Base-by-base conservation (phyloP, 1,140 invertebrate genomes). In the Parasteatoda tepidariorum region DNA sequence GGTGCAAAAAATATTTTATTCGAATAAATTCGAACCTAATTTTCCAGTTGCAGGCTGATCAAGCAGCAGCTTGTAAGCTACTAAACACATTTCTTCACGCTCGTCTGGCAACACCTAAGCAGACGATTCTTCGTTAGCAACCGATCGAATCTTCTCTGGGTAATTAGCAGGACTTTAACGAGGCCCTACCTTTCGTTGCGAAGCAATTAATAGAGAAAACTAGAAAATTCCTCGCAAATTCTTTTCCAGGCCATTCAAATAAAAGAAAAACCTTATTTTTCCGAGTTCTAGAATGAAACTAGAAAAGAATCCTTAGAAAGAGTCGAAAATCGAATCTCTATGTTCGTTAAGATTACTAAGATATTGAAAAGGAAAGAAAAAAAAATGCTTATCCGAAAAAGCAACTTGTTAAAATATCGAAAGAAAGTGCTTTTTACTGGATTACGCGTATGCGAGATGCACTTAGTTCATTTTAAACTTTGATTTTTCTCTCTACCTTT, bases 121-220 rank as follows among this genome's bases (percentile, higher is more conserved):
- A 48, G 38, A 48, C 4, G 38, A 48, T 22, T 30, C 31, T 68
- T 68, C 66, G 66, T 68, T 68, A 68, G 33, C 33, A 28, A 41
- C 13, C 57, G 66, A 68, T 68, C 66, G 66, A 68, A 68, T 68
- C 30, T 68, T 68, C 61, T 30, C n/a, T 30, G 66, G 61, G 24
- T 68, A 68, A 68, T 68, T 68, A 68, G 66, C 66, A 68, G 26
- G 31, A 68, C n/a, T 68, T 68, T 68, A 68, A 68, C 66, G 66
- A 68, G 66, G 38, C 38, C 13, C 66, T 22, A 15, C 33, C 22
- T 68, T 26, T 15, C 28, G 61, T 30, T 15, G 5, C 13, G 31
- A n/a, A 34, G 66, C 66, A 68, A 68, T 68, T 68, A 68, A 68
- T 68, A 68, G 33, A 9, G 66, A 68, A 68, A 41, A 38, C 31